These are phyloP conservation scores for Syrrhaptes paradoxus DNA, from an alignment of 2,113 vertebrate species.

Conservation along the genomic window DNA sequence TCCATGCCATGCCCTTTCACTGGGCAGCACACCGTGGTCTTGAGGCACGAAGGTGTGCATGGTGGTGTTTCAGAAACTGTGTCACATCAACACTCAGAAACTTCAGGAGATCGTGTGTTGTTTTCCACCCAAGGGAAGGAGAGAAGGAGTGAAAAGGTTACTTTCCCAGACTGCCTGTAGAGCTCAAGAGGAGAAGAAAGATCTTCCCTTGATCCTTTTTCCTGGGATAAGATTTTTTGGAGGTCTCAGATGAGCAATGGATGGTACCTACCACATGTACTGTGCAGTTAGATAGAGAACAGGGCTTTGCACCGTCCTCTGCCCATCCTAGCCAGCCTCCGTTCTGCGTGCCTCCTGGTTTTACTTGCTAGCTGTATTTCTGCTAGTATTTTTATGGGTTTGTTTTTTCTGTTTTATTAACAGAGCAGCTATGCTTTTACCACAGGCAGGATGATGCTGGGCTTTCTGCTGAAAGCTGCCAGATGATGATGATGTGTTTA, in stretches of 20 bases:
- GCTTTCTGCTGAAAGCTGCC: conserved; percentile 35
- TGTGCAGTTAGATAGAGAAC: neutral
- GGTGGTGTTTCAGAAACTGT: neutral
- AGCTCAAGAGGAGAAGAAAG: neutral
- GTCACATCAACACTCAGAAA: neutral
- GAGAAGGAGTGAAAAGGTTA: neutral
- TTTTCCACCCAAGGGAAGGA: neutral
- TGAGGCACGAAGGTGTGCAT: neutral
- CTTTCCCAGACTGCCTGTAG: neutral
- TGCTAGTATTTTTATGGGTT: conserved; percentile 4
- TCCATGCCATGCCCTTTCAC: neutral
- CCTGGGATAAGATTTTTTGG: neutral
- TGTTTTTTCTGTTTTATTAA: conserved; percentile 10
- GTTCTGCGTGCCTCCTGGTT: neutral
- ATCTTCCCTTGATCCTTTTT: neutral
- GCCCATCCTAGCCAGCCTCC: neutral
- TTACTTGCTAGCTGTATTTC: conserved; percentile 23
- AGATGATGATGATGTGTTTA: neutral
- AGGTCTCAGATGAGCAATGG: neutral
- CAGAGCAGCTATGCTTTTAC: conserved; percentile 5
- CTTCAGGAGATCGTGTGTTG: neutral
- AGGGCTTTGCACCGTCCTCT: neutral
- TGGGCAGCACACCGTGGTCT: neutral
- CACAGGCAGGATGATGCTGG: neutral
- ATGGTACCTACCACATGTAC: neutral